These are phyloP conservation scores for Solea solea DNA, from an alignment of 2,113 vertebrate genomes.

Conservation along the genomic window DNA sequence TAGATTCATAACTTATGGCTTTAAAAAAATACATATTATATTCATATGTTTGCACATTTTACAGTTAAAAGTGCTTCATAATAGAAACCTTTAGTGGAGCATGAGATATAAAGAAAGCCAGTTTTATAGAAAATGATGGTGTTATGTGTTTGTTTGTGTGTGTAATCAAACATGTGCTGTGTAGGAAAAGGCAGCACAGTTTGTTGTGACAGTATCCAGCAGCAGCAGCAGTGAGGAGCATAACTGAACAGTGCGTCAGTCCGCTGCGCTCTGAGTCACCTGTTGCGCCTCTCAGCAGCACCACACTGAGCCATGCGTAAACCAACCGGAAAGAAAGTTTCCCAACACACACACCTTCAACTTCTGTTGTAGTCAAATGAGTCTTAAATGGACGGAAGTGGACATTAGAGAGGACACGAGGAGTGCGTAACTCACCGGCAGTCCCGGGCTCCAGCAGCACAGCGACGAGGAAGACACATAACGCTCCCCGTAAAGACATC, in stretches of 20 bases:
- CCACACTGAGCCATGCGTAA: constrained; percentile 20
- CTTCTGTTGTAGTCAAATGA: no score
- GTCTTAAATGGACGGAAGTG: no score
- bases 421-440: constrained; percentile 53
- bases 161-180: no score
- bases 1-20: no score
- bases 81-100: no score
- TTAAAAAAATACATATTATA: no score
- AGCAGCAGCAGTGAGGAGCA: neutral
- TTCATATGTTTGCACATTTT: no score
- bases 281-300: constrained; percentile 55
- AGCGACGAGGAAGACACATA: constrained; percentile 22
- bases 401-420: neutral
- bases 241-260: constrained; percentile 5
- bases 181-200: neutral
- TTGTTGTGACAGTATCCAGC: neutral
- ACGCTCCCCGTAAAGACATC: neutral
- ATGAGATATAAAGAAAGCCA: no score
- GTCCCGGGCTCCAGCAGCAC: constrained; percentile 36
- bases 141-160: no score
- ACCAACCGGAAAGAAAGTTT: neutral
- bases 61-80: no score
- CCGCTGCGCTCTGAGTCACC: constrained; percentile 57
- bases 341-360: neutral
- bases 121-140: no score